phyloP scores from a whole-genome alignment of 2,888 invertebrate genomes.

The Thymelicus lineola region DNA sequence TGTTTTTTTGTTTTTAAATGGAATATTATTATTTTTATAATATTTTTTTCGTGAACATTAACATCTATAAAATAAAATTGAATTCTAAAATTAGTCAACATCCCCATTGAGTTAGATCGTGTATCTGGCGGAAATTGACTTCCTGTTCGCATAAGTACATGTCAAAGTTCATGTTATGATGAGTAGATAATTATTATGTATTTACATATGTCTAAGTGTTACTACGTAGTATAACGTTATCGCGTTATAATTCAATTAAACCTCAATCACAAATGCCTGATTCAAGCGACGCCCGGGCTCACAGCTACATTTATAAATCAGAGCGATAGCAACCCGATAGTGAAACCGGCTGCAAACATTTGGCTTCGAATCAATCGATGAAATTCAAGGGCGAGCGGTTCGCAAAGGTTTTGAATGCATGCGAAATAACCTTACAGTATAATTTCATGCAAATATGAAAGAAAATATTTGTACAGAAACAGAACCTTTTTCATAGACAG shows the following conservation, averaged over 20 bases:
- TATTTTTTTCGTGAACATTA: too few relatives aligned
- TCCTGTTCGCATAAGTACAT: conserved; percentile 5
- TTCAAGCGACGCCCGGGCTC: too few relatives aligned
- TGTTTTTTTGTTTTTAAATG: too few relatives aligned
- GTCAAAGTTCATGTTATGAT: not conserved
- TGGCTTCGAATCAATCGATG: conserved; percentile 31
- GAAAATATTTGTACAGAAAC: not conserved
- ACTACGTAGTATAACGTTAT: too few relatives aligned
- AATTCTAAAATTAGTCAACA: too few relatives aligned
- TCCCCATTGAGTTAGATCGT: not conserved
- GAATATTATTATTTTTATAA: too few relatives aligned
- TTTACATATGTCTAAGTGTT: too few relatives aligned
- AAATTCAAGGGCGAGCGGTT: conserved; percentile 20
- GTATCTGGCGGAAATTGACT: not conserved
- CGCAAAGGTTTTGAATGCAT: conserved; percentile 8
- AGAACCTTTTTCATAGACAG: not conserved
- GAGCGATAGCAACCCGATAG: conserved; percentile 17
- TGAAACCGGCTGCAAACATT: conserved; percentile 22
- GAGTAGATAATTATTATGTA: too few relatives aligned
- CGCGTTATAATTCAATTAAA: too few relatives aligned
- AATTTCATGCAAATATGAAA: not conserved
- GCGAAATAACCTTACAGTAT: conserved; percentile 7
- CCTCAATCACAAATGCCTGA: too few relatives aligned
- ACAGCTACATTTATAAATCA: too few relatives aligned
- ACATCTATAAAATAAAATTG: too few relatives aligned